A percentile compares a stretch with the other conserved stretches of the same genome.
Conservation (phyloP, 2,113 vertebrate species). For the Coreoperca whiteheadi region DNA sequence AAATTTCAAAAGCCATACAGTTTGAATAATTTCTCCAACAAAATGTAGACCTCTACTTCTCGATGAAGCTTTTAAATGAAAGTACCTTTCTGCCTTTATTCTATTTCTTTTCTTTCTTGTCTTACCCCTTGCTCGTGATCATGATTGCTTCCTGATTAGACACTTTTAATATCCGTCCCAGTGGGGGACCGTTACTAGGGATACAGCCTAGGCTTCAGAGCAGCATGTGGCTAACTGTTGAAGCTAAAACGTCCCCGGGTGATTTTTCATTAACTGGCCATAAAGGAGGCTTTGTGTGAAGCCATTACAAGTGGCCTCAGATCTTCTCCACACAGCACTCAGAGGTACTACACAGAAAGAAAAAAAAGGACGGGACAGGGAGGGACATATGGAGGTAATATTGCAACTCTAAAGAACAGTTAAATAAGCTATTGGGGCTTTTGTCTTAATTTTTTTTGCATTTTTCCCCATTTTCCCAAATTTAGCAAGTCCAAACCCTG, state of each 20-base stretch:
- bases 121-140: constrained; percentile 37
- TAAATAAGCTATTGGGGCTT: not conserved
- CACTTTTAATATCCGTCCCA: constrained; percentile 74
- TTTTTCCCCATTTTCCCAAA: not conserved
- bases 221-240: constrained; percentile 73
- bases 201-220: constrained; percentile 58
- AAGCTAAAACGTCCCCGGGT: constrained; percentile 60
- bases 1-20: constrained; percentile 46
- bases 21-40: constrained; percentile 35
- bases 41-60: constrained; percentile 47
- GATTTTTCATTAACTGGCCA: constrained; percentile 78
- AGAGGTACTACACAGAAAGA: not conserved
- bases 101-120: constrained; percentile 27
- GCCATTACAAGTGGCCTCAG: constrained; percentile 54
- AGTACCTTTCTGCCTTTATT: constrained; percentile 34
- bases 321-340: constrained; percentile 32
- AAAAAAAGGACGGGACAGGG: not conserved
- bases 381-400: constrained; percentile 19
- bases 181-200: constrained; percentile 62
- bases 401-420: constrained; percentile 15
- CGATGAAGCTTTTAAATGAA: constrained; percentile 44
- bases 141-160: constrained; percentile 70
- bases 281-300: constrained; percentile 66
- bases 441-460: not conserved
- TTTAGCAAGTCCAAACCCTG: constrained; percentile 11